Evolutionary conservation across 1,140 invertebrate genomes (phyloP), one percentile per base, ranked within the genome.

Genomic region (Pseudomyrmex pallidus): DNA sequence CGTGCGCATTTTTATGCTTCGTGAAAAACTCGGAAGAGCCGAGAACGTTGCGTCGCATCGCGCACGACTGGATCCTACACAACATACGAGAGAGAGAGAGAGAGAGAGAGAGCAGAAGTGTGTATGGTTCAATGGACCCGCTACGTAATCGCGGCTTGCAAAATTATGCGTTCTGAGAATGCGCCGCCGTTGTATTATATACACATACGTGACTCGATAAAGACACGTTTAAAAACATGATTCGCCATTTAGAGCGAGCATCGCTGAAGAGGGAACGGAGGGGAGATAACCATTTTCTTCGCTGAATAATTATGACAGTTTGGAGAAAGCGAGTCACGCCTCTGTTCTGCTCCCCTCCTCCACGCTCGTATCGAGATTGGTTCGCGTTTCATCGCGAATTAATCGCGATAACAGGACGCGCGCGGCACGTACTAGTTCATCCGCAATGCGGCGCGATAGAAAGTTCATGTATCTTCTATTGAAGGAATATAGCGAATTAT

Each of bases 91-190:
- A 17, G 1, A 15, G 3, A 17, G 1, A 15, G 3, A 17, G 1
- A 15, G 1, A 17, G 0, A 25, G 25, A 25, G 25, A 17, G 1
- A 15, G 3, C 54, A 35, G 35, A 35, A 35, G 25, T 9, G 56
- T 52, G 64, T 50, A 12, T 56, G 17, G 74, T 77, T 77, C 74
- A 77, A 77, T 77, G 74, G 74, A 77, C 74, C 50, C 74, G 25
- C 74, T 56, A 54, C 74, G 64, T 77, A 77, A 77, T 77, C 74
- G 63, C 63, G 50, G 52, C 63, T 56, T 77, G 74, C 62, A 67
- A 77, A 77, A 77, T 77, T 77, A 77, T 64, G 74, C 63, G 50
- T 77, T 67, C 74, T 77, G 74, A 77, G 74, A 67, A 77, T 77
- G 48, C 63, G 25, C n/a, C 50, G 50, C 50, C 50, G 50, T 46